These are phyloP conservation scores for Morone chrysops DNA, from an alignment of 2,113 vertebrate genomes.

Conservation along the genomic window DNA sequence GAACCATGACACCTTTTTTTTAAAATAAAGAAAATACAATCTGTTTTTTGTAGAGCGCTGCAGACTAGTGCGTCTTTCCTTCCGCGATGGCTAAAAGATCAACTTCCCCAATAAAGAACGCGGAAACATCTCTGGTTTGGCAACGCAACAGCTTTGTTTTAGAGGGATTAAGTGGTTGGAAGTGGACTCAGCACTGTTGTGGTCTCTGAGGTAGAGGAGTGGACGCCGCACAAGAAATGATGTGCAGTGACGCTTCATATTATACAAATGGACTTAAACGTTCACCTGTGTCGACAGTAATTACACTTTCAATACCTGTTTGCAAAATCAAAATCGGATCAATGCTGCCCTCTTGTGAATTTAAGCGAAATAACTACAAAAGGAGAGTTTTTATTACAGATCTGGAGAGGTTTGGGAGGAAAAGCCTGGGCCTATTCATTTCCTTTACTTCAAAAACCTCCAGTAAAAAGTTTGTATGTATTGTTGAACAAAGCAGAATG, in stretches of 20 bases:
- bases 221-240: not conserved
- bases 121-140: slow-evolving; percentile 5
- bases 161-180: not conserved
- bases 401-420: no score
- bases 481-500: no score
- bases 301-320: not conserved
- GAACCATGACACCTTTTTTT: not conserved
- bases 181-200: not conserved
- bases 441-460: no score
- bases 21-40: not conserved
- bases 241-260: not conserved
- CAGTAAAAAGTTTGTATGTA: no score
- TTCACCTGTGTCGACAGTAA: no score
- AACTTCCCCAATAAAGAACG: slow-evolving; percentile 27
- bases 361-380: not conserved
- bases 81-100: not conserved
- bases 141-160: not conserved
- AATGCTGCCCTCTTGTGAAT: not conserved
- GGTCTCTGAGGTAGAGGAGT: not conserved
- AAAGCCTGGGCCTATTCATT: no score
- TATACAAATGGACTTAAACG: not conserved
- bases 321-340: no score
- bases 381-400: no score
- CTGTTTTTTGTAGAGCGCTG: no score
- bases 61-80: not conserved